A percentile compares a stretch with the other conserved stretches of the same genome.
phyloP scores from a whole-genome alignment of 2,797 vertebrate genomes.

The Oryzias sinensis region DNA sequence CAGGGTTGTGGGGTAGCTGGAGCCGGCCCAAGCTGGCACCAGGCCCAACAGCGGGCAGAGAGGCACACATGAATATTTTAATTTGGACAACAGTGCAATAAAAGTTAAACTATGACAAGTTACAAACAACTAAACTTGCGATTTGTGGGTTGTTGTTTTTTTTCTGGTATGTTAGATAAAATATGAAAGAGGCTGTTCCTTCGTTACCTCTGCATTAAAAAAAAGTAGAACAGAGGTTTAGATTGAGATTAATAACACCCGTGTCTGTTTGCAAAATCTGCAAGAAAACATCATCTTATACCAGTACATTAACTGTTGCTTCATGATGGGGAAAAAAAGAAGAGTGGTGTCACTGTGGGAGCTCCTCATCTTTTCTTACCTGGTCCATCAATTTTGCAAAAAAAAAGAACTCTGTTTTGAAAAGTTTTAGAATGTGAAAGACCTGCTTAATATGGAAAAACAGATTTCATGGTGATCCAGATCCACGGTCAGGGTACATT shows the following conservation, averaged over 20 bases:
- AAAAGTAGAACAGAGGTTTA: not conserved
- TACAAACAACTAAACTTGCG: not conserved
- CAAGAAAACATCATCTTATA: not conserved
- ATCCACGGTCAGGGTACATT: slow-evolving; percentile 41
- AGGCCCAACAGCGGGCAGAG: too few species aligned
- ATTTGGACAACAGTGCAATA: not conserved
- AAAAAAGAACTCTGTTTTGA: slow-evolving; percentile 5
- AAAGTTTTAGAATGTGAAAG: not conserved
- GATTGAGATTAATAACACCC: not conserved
- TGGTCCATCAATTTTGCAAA: not conserved
- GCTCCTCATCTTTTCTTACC: not conserved
- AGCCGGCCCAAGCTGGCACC: too few species aligned
- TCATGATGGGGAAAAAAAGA: not conserved
- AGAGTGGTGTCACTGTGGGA: not conserved
- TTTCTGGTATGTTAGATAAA: not conserved
- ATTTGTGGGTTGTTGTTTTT: not conserved
- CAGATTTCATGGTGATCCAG: slow-evolving; percentile 34
- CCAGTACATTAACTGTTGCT: not conserved
- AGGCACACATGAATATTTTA: not conserved
- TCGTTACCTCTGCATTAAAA: not conserved
- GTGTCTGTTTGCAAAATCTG: slow-evolving; percentile 5
- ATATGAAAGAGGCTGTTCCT: not conserved
- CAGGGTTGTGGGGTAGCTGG: too few species aligned
- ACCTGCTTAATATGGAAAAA: slow-evolving; percentile 1
- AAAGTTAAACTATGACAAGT: not conserved